Conservation (phyloP, 2,797 vertebrate species). For the Molossus alvarezi region DNA sequence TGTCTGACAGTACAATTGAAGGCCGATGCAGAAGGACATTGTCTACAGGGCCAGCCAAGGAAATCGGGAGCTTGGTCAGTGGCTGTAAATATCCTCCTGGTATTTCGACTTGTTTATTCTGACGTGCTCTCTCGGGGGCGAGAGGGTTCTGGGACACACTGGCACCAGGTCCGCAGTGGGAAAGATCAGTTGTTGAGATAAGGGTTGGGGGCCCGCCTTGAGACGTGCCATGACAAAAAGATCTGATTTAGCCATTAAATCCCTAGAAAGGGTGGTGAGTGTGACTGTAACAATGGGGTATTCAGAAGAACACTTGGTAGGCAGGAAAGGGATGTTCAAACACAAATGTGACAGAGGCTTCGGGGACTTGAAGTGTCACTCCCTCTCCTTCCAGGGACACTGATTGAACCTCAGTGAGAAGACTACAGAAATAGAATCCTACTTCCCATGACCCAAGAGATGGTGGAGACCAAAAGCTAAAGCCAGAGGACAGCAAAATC, state of each 20-base stretch:
- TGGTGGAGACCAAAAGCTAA: neutral
- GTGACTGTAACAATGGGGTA: conserved; percentile 89
- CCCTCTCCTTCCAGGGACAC: conserved; percentile 55
- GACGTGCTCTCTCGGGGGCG: conserved; percentile 85
- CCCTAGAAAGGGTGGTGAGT: conserved; percentile 88
- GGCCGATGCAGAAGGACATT: conserved; percentile 84
- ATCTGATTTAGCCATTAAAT: conserved; percentile 91
- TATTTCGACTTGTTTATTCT: conserved; percentile 90
- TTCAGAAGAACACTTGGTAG: conserved; percentile 88
- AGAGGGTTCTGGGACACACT: conserved; percentile 92
- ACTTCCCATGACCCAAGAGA: neutral
- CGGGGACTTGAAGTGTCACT: conserved; percentile 67
- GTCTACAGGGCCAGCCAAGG: conserved; percentile 89
- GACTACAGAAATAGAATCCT: neutral
- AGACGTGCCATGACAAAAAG: conserved; percentile 86
- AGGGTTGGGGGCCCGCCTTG: conserved; percentile 91
- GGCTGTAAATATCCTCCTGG: conserved; percentile 92
- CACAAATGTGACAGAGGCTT: conserved; percentile 74
- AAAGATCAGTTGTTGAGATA: conserved; percentile 94
- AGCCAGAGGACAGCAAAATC: neutral
- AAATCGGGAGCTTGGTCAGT: conserved; percentile 90
- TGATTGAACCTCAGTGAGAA: conserved; percentile 34
- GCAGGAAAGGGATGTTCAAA: conserved; percentile 91
- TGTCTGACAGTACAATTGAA: conserved; percentile 89
- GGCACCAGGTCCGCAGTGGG: conserved; percentile 94